These are phyloP conservation scores for Orthosia gracilis DNA, from an alignment of 2,888 invertebrate species.

Conservation along the genomic window DNA sequence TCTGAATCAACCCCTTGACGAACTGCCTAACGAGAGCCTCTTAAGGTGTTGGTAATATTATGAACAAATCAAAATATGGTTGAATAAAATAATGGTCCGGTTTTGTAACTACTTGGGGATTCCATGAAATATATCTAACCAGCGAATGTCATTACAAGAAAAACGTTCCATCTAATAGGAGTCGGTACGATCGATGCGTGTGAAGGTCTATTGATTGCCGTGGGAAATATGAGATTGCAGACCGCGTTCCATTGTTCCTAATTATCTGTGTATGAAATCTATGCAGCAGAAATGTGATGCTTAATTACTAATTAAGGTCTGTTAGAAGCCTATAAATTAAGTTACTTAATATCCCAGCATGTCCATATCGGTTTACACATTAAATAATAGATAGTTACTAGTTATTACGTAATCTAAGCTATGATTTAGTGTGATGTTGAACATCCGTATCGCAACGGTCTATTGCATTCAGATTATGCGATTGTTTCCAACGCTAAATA, in stretches of 20 bases:
- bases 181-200: conserved; percentile 23
- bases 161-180: conserved; percentile 4
- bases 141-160: conserved; percentile 19
- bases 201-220: conserved; percentile 55
- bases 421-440: conserved; percentile 52
- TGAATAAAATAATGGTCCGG: background rate
- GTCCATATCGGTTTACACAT: conserved; percentile 23
- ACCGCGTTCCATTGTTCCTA: conserved; percentile 24
- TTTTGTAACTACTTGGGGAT: background rate
- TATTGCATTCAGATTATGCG: conserved; percentile 53
- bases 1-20: no score
- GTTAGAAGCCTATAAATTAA: conserved; percentile 25
- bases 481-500: conserved; percentile 45
- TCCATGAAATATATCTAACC: conserved; percentile 12
- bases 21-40: no score
- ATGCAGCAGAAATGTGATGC: conserved; percentile 9
- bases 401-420: conserved; percentile 36
- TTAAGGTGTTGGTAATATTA: background rate
- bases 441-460: conserved; percentile 57
- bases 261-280: conserved; percentile 24
- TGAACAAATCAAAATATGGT: background rate
- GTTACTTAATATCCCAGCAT: conserved; percentile 27
- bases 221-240: conserved; percentile 37
- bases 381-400: conserved; percentile 43
- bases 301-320: conserved; percentile 17